phyloP scores from a whole-genome alignment of 2,113 vertebrate genomes.

The Rissa tridactyla region DNA sequence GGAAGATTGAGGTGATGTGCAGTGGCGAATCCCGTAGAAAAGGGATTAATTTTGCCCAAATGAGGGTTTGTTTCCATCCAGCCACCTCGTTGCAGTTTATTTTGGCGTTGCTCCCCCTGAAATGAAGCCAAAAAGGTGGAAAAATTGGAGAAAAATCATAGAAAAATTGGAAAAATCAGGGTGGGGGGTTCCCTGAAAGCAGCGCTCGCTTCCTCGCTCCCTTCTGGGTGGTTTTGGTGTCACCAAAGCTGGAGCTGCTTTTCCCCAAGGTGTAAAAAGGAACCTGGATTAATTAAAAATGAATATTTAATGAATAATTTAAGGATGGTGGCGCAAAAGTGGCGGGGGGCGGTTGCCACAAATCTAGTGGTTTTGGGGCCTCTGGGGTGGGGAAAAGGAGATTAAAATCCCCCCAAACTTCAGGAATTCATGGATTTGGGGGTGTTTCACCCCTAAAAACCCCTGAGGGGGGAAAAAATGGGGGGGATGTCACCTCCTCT shows the following conservation, averaged over 20 bases:
- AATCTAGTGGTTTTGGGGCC: not conserved
- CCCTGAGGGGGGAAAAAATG: not conserved
- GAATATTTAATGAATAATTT: not conserved
- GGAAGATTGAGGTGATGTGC: not conserved
- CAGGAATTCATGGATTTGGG: too few species aligned
- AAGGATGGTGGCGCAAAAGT: rapidly evolving
- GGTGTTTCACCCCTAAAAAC: not conserved
- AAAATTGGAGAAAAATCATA: too few species aligned
- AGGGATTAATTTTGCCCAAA: not conserved
- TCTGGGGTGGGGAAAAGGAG: not conserved
- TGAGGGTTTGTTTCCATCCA: rapidly evolving
- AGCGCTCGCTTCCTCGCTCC: not conserved
- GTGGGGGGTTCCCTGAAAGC: not conserved
- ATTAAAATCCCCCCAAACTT: too few species aligned
- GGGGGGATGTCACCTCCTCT: too few species aligned
- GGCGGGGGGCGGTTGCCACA: not conserved
- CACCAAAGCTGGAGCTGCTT: not conserved
- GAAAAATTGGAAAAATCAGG: too few species aligned
- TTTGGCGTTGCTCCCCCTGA: not conserved
- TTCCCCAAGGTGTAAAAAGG: not conserved
- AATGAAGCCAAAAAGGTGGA: not conserved
- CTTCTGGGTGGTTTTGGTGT: not conserved
- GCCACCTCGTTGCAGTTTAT: rapidly evolving
- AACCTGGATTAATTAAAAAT: not conserved
- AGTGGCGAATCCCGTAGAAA: rapidly evolving